Base-by-base conservation (phyloP, 2,888 invertebrate species). In the Ennomos fuscantarius region DNA sequence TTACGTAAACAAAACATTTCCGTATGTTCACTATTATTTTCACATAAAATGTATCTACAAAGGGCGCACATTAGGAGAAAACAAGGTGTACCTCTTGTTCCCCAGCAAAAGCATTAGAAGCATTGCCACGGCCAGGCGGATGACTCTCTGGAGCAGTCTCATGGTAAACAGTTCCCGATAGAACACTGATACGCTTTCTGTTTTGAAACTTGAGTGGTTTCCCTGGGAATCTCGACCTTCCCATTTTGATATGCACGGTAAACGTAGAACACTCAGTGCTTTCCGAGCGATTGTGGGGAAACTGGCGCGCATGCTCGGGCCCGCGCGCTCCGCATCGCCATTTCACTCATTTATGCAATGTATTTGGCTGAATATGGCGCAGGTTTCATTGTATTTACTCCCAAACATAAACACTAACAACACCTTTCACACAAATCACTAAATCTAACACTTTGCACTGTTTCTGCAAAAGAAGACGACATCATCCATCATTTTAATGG, bases 201-300 rank as follows among this genome's bases (percentile, higher is more conserved):
- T 96, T 96, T 86, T 96, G 95, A 93, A 96, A 95, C 93, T 96
- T 97, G 76, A 96, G 95, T 87, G 96, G 96, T 94, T 96, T 96
- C 83, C 97, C 96, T 84, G 97, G 96, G 94, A 96, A 96, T 94
- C 95, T 95, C 89, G 95, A 95, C 93, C 95, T 95, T 93, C 95
- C 95, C 96, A 95, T 96, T 92, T 93, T 94, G 93, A 86, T 90
- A 76, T 85, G 79, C 87, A 87, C 85, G 85, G n/a, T 88, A 89
- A 89, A 92, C 93, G 92, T 91, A 89, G 86, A 84, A 89, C 90
- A 88, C 84, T 93, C 84, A 93, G 87, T 92, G 89, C 87, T 89
- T 87, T 90, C 84, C 88, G 78, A 86, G 87, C 81, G 81, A 85
- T 76, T 77, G 87, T 84, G 77, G 84, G 79, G 86, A 87, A 87